These are phyloP conservation scores for Ciona savignyi DNA, from an alignment of 23 tunicate species.

Conservation along the genomic window DNA sequence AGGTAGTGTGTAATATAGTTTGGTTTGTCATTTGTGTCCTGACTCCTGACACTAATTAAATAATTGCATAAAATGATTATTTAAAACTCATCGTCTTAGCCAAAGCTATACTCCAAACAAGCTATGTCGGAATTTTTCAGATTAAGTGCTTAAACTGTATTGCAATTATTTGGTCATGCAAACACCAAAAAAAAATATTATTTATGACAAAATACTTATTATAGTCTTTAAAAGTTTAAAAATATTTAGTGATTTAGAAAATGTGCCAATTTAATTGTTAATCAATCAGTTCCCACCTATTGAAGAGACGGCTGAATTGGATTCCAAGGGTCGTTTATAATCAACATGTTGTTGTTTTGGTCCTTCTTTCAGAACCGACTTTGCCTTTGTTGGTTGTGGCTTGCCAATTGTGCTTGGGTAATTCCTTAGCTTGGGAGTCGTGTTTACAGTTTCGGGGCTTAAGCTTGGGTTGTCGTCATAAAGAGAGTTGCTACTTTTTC, in stretches of 20 bases:
- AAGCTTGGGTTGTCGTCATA: neutral
- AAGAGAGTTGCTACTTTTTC: neutral
- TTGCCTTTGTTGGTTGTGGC: conserved; percentile 27
- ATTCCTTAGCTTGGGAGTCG: neutral
- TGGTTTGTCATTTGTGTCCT: too few relatives aligned
- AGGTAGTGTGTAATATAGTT: too few relatives aligned
- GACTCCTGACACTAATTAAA: too few relatives aligned
- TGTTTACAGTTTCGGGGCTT: neutral
- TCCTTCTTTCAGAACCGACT: conserved; percentile 47
- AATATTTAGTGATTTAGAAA: neutral
- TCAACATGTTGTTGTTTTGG: conserved; percentile 33
- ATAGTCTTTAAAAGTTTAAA: too few relatives aligned
- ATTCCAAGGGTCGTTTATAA: conserved; percentile 24
- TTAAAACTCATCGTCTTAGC: too few relatives aligned
- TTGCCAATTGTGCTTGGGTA: neutral
- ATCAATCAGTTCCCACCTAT: conserved; percentile 18
- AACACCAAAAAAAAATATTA: too few relatives aligned
- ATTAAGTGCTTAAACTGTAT: too few relatives aligned
- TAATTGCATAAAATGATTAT: too few relatives aligned
- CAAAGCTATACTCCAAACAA: too few relatives aligned
- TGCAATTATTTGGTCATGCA: too few relatives aligned
- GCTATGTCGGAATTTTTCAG: neutral
- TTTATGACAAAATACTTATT: neutral
- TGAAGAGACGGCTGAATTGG: conserved; percentile 25
- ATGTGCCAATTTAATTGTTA: too few relatives aligned